Conservation (phyloP, 2,797 vertebrate genomes). For the Dryobates pubescens region DNA sequence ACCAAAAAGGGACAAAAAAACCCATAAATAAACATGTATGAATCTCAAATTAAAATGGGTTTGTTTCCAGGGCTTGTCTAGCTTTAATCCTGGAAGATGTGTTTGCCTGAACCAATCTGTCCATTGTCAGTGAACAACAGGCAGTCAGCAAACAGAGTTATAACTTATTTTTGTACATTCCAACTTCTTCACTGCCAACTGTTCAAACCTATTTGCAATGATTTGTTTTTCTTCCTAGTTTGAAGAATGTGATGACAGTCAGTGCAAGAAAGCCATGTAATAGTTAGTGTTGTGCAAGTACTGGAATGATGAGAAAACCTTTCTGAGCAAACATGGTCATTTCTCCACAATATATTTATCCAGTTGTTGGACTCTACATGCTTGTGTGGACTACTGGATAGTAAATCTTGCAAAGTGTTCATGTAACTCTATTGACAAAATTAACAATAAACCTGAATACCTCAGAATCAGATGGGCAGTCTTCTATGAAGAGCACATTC, state of each 20-base stretch:
- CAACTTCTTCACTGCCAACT: neutral
- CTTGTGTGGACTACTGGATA: neutral
- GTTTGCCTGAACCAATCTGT: neutral
- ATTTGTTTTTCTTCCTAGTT: slow-evolving; percentile 3
- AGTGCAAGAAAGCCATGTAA: neutral
- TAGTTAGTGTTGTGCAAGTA: slow-evolving; percentile 36
- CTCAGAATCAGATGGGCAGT: neutral
- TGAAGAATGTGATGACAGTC: slow-evolving; percentile 16
- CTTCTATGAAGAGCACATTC: neutral
- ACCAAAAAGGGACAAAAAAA: neutral
- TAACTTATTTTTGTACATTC: neutral
- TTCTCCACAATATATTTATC: neutral
- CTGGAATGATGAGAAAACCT: neutral
- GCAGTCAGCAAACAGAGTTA: neutral
- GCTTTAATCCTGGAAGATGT: neutral
- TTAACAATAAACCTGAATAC: neutral
- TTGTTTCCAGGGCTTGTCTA: neutral
- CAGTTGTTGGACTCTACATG: neutral
- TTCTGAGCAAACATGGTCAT: neutral
- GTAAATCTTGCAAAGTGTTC: neutral
- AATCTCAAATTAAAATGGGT: neutral
- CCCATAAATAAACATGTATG: neutral
- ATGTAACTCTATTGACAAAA: neutral
- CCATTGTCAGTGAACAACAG: neutral
- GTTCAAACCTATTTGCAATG: slow-evolving; percentile 6